Base-by-base conservation (phyloP, 2,113 vertebrate species). In the Bujurquina vittata region DNA sequence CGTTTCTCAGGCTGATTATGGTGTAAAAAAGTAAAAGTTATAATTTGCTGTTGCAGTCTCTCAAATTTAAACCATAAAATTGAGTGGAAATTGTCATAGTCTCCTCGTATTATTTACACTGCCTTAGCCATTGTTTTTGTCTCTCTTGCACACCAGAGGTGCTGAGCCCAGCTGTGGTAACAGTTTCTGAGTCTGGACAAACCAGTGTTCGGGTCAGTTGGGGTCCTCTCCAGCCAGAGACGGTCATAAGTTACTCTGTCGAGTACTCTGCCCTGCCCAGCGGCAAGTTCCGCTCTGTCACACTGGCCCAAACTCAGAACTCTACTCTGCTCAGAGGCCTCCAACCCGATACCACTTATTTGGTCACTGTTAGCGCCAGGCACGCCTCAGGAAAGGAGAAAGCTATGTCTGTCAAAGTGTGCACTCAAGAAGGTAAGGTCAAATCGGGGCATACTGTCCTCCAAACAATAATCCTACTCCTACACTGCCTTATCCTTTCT, bases 401-500 rank as follows among this genome's bases (percentile, higher is more conserved):
- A 60, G 96, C 97, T 3, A 95, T 99, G 88, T 98, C 98, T 0
- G 96, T 97, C 40, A 98, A 97, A 87, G 96, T 95, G 1, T 99
- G 98, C 88, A 99, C 98, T 1, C 94, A 95, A 55, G 95, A 96
- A 84, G 96, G 97, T 96, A 94, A 93, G 92, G 23, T 40, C 7
- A 23, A 29, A 63, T 7, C 10, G 3, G 40, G 69, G 55, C 8
- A 33, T 12, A 69, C 15, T 29, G 10, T 76, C 84, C 78, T 54
- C 69, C 26, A 40, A 35, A 31, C 10, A 2, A 22, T 84, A 76
- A 85, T 79, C 62, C 84, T 82, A 40, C 73, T 75, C 81, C 65
- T 61, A 3, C 74, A 57, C 46, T 62, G 76, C 62, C 10, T 22
- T 59, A 29, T 79, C 5, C 63, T 78, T 54, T 77, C 37, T 52